phyloP scores from a whole-genome alignment of 2,888 invertebrate species.

The Scotopteryx bipunctaria region DNA sequence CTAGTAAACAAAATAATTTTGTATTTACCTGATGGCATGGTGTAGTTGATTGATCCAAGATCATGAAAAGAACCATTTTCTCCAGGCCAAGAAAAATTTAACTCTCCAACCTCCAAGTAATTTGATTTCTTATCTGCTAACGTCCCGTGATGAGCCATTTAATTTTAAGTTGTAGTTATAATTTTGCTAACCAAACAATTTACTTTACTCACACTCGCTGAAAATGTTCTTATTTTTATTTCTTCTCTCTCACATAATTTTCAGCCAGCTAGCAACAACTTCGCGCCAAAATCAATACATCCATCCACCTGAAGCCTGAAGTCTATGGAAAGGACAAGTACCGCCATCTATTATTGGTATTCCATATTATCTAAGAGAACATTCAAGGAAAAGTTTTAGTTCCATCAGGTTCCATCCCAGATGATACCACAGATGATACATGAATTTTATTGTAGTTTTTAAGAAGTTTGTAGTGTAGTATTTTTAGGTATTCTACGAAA shows the following conservation, averaged over 20 bases:
- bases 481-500: too few species aligned
- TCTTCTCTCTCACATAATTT: neutral
- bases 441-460: too few species aligned
- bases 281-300: constrained; percentile 57
- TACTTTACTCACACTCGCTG: neutral
- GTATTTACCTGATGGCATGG: constrained; percentile 71
- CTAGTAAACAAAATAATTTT: neutral
- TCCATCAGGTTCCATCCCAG: too few species aligned
- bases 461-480: too few species aligned
- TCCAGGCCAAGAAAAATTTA: constrained; percentile 79
- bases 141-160: constrained; percentile 58
- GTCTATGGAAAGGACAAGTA: neutral
- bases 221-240: neutral
- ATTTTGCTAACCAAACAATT: neutral
- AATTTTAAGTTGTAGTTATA: neutral
- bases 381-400: too few species aligned
- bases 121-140: constrained; percentile 63
- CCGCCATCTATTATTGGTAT: constrained; percentile 39
- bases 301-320: constrained; percentile 21
- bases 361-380: neutral
- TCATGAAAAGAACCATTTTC: constrained; percentile 76
- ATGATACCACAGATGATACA: too few species aligned
- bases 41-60: constrained; percentile 72
- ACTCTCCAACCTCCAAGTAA: constrained; percentile 72
- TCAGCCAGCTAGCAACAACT: constrained; percentile 25